Percentiles rank a stretch among this genome's conserved stretches.
phyloP scores from a whole-genome alignment of 2,888 invertebrate species.

The Watsonalla binaria region DNA sequence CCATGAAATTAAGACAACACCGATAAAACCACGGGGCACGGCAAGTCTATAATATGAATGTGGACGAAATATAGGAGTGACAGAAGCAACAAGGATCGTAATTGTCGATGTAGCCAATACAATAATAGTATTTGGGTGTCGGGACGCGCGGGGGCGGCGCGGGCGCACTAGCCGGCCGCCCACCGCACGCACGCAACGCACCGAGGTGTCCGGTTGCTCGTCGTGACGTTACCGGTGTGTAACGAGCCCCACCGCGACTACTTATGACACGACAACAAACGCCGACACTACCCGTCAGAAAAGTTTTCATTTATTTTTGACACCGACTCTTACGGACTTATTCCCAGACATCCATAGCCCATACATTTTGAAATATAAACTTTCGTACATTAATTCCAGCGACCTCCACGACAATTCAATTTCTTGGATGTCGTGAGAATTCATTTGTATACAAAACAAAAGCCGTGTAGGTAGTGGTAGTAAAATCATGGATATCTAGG shows the following conservation, averaged over 20 bases:
- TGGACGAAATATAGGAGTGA: neutral
- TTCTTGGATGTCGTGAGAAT: no score
- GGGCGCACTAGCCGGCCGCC: conserved; percentile 22
- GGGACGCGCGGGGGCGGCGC: conserved; percentile 18
- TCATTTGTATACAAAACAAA: no score
- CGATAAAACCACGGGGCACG: neutral
- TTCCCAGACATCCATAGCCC: no score
- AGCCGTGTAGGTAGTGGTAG: no score
- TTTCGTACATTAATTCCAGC: no score
- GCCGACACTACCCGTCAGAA: conserved; percentile 48
- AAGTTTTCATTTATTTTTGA: conserved; percentile 48
- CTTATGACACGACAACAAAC: conserved; percentile 69
- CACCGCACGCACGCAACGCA: conserved; percentile 51
- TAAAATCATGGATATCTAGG: no score
- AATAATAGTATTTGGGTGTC: neutral
- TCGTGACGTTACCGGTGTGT: conserved; percentile 54
- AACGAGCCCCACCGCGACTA: conserved; percentile 55
- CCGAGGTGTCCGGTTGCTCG: conserved; percentile 63
- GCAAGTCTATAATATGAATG: neutral
- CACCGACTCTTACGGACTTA: conserved; percentile 18
- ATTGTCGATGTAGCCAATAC: conserved; percentile 1
- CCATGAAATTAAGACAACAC: no score
- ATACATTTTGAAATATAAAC: no score
- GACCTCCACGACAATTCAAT: no score
- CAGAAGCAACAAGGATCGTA: neutral